Evolutionary conservation across 2,113 vertebrate genomes (phyloP), one percentile per base, ranked within the genome.

Genomic region (Saiga tatarica): DNA sequence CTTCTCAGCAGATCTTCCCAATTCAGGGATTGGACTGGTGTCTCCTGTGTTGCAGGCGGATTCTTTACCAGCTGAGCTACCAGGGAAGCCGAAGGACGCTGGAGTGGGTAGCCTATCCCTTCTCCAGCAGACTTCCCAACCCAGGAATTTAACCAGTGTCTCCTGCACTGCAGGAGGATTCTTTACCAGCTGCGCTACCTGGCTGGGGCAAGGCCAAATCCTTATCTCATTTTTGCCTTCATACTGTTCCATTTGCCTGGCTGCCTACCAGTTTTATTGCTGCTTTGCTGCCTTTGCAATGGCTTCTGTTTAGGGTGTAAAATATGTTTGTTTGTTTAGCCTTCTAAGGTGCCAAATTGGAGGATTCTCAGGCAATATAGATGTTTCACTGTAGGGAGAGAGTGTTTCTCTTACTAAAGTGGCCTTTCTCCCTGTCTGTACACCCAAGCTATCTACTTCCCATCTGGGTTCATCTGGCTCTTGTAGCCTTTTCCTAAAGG

Each of bases 341-440:
- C 7, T 62, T 87, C 59, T 39, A 39, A 53, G 45, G 8, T 26
- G 91, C n/a, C 11, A 79, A 82, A 92, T 71, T 95, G 30, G 30
- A 95, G 55, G 53, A 89, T 92, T 87, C 64, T 95, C 81, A 86
- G n/a, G 7, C 52, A 97, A 47, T 94, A 87, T 15, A 79, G 55
- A 92, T 78, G 33, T 97, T 47, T 89, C 36, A 36, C 23, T 87
- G 7, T 92, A 79, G 55, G 36, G 11, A 96, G 60, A 83, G 25
- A 95, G 13, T 71, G 26, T 16, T 97, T 60, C 82, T 90, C 19
- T 84, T 52, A 47, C 16, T 36, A 23, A 93, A 67, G 47, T 42
- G 47, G 2, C 57, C 91, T 88, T 82, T 86, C 6, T 3, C 25
- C 16, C 45, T 45, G 36, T 88, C 45, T 81, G 81, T 62, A 74